Percentiles rank a stretch among this genome's conserved stretches.
Evolutionary conservation across 2,888 invertebrate species (phyloP).

Genomic region (Tanaodytes sp.): DNA sequence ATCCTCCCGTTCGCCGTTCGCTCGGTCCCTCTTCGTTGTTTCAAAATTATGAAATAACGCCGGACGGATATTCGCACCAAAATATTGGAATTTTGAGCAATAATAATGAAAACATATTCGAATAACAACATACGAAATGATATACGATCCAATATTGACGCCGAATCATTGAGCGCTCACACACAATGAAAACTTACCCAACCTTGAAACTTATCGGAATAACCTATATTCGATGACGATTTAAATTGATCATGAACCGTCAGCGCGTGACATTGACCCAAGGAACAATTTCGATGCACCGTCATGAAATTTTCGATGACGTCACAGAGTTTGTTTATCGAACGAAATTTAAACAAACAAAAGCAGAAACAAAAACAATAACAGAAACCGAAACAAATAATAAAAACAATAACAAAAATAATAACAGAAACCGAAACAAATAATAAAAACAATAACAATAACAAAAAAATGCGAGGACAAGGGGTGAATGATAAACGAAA

Average conservation of each 20-base stretch:
- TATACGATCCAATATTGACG: slow-evolving; percentile 32
- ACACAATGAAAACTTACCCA: slow-evolving; percentile 31
- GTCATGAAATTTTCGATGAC: slow-evolving; percentile 18
- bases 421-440: no score
- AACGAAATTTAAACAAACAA: no score
- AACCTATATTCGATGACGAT: slow-evolving; percentile 40
- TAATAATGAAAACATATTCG: slow-evolving; percentile 38
- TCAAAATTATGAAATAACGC: slow-evolving; percentile 37
- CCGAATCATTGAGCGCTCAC: slow-evolving; percentile 22
- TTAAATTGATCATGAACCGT: slow-evolving; percentile 37
- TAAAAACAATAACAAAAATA: no score
- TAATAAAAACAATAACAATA: no score
- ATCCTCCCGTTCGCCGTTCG: background rate
- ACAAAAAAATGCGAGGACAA: no score
- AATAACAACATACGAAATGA: slow-evolving; percentile 32
- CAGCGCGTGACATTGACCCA: slow-evolving; percentile 40
- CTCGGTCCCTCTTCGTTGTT: slow-evolving; percentile 15
- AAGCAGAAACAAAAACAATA: no score
- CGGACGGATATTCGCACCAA: slow-evolving; percentile 14
- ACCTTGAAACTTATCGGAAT: slow-evolving; percentile 45
- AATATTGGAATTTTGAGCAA: slow-evolving; percentile 33
- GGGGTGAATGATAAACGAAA: no score
- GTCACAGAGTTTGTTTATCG: no score
- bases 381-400: no score
- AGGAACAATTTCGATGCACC: slow-evolving; percentile 29